Percentiles rank a stretch among this genome's conserved stretches.
These are phyloP conservation scores for Siniperca scherzeri DNA, from an alignment of 2,797 vertebrate genomes.

Conservation along the genomic window DNA sequence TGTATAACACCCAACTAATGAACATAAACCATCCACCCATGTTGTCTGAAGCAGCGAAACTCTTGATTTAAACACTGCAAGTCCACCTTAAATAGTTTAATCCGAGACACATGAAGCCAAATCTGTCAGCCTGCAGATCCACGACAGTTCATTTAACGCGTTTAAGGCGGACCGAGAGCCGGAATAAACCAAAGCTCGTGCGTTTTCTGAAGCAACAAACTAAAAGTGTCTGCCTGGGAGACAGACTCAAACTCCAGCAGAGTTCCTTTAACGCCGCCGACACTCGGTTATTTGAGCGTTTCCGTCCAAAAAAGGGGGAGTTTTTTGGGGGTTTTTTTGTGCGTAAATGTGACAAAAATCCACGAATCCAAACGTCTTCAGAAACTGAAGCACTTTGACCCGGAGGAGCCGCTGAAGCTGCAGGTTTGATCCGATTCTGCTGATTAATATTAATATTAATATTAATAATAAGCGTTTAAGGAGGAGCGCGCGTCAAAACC, in stretches of 20 bases:
- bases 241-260: not conserved
- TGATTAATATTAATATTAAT: not conserved
- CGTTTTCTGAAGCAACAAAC: not conserved
- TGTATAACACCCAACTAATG: no score
- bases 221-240: not conserved
- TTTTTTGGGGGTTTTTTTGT: not conserved
- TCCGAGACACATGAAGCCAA: not conserved
- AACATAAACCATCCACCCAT: no score
- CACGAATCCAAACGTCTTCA: no score
- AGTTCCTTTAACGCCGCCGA: not conserved
- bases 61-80: not conserved
- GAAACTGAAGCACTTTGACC: not conserved
- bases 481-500: no score
- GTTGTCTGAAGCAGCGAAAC: not conserved
- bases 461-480: not conserved
- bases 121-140: not conserved
- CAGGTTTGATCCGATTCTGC: not conserved
- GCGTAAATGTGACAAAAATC: not conserved
- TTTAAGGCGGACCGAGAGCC: not conserved
- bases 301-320: not conserved
- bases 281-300: not conserved
- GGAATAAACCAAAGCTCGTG: no score
- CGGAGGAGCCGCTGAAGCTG: not conserved
- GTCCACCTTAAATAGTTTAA: not conserved
- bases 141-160: not conserved